Evolutionary conservation across 2,797 vertebrate genomes (phyloP), one percentile per base, ranked within the genome.

Genomic region (Otolemur crassicaudatus): DNA sequence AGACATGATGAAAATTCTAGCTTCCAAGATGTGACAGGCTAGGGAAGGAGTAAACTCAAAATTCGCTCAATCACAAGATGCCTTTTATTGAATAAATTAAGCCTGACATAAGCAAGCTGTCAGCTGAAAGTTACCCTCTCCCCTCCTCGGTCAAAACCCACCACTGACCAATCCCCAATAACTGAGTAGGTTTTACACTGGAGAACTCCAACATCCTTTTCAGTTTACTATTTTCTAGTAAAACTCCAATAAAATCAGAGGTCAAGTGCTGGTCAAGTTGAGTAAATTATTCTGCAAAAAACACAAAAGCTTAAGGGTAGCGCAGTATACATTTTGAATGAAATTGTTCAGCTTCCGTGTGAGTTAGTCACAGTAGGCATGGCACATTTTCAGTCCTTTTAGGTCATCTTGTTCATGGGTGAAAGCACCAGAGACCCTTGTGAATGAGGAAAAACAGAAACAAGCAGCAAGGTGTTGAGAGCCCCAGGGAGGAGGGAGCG

Each of bases 1-100:
- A 81, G 92, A 76, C 79, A 27, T 3, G 22, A 49, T 56, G 53
- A 70, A 84, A 80, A 69, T 75, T 40, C 25, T 5, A 4, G 20
- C 60, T 94, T 80, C 79, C 3, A 17, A 37, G 29, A 70, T 9
- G 2, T 82, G 67, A 86, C 11, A 82, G 43, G 53, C 19, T 31
- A 53, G 7, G 14, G 31, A 88, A 61, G 25, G 75, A 53, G 53
- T 53, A 91, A 93, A 93, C 11, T 58, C 8, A 63, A 83, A 89
- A 82, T 60, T 58, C 34, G 11, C 37, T 69, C 14, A 25, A 19
- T 69, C 3, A 29, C 3, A 76, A 58, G 34, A 80, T 31, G 89
- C 86, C n/a, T 63, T 94, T 77, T 76, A 53, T 53, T 34, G 2
- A 34, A 22, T 16, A 84, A 94, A 95, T 53, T 20, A 87, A 93